Conservation (phyloP, 2,113 vertebrate genomes). For the Platysteira castanea region DNA sequence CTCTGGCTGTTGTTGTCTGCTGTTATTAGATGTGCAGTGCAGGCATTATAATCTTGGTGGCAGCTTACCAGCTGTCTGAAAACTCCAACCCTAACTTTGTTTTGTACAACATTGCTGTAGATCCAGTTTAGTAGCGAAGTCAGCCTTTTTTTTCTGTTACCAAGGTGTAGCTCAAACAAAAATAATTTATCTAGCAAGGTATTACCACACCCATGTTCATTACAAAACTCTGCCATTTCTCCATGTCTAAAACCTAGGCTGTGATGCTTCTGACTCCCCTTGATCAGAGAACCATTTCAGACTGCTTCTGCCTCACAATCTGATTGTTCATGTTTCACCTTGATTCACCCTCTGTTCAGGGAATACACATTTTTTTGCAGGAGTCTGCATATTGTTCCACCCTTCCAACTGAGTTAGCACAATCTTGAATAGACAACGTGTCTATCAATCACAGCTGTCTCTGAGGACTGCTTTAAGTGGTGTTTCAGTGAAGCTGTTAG, state of each 20-base stretch:
- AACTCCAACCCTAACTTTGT: background rate
- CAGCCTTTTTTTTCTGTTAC: background rate
- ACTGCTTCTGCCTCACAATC: background rate
- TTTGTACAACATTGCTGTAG: background rate
- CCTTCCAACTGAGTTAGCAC: conserved; percentile 25
- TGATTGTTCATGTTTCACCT: background rate
- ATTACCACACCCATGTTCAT: background rate
- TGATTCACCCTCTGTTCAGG: background rate
- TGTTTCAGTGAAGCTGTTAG: background rate
- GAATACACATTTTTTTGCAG: background rate
- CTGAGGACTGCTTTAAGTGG: background rate
- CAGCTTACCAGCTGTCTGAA: background rate
- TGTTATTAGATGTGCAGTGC: background rate
- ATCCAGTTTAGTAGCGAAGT: background rate
- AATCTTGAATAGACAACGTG: background rate
- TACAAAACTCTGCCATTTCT: background rate
- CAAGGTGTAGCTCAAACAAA: background rate
- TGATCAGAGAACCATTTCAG: background rate
- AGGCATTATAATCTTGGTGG: background rate
- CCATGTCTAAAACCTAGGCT: background rate
- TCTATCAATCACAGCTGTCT: conserved; percentile 40
- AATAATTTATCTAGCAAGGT: background rate
- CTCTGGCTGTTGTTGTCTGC: background rate
- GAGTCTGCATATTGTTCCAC: background rate
- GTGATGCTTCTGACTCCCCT: background rate